Evolutionary conservation across 2,113 vertebrate genomes (phyloP), one percentile per base, ranked within the genome.

Genomic region (Danio rerio): DNA sequence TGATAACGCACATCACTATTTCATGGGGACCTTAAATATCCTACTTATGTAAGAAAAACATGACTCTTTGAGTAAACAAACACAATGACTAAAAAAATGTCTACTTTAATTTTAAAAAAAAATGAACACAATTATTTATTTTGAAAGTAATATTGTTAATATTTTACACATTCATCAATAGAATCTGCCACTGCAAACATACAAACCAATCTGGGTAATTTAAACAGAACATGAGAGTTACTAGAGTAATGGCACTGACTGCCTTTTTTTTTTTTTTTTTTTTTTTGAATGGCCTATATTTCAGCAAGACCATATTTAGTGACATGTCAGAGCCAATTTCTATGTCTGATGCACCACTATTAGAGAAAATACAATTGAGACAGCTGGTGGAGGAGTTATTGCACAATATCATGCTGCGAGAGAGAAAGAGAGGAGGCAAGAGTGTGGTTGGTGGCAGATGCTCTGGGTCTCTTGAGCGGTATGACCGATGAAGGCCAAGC

Each of bases 401-500:
- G 13, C 20, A 47, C 56, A 62, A 56, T 74, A 56, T 74, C 71
- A 16, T 15, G 52, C 49, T n/a, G 52, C 5, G 21, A 68, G 40
- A 68, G 21, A 15, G n/a, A n/a, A 8, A 20, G 42, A 15, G 42
- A 21, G 55, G 13, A n/a, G n/a, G n/a, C 4, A 5, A 11, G n/a
- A 49, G 43, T 0, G 5, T n/a, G 43, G 58, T 62, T 78, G 47
- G 59, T 52, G 18, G 59, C 59, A 78, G 75, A 45, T 50, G 75
- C 45, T 52, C 18, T 78, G 43, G 59, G 59, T 40, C 74, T 77
- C 55, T 65, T n/a, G 58, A 50, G 59, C 75, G 63, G 58, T 18
- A 11, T 42, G 13, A 65, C 11, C 11, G 43, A 77, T 62, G 7
- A 49, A 13, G 9, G 43, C 18, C 55, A 49, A 49, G 40, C 58